Evolutionary conservation across 2,113 vertebrate species (phyloP).

Genomic region (Crocuta crocuta): DNA sequence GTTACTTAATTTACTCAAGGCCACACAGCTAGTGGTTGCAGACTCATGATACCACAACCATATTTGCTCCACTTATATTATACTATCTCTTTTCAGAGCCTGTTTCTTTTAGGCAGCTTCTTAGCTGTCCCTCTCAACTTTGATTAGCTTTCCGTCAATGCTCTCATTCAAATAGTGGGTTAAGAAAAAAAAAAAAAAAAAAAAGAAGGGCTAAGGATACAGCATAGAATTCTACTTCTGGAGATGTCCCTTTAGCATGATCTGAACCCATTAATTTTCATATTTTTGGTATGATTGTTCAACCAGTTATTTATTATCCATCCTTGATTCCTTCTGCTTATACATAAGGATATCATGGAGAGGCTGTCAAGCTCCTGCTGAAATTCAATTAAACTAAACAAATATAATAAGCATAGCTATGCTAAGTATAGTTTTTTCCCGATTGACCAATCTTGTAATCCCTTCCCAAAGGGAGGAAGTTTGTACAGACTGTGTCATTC

Average conservation of each 20-base stretch:
- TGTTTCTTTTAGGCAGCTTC: conserved; percentile 2
- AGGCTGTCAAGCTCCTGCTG: not conserved
- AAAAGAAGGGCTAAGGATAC: not conserved
- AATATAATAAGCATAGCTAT: not conserved
- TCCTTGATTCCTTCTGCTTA: not conserved
- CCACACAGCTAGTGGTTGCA: not conserved
- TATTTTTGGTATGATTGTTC: not conserved
- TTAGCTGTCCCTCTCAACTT: conserved; percentile 2
- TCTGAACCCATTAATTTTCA: not conserved
- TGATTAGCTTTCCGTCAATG: not conserved
- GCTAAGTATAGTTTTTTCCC: not conserved
- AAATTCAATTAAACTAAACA: conserved; percentile 14
- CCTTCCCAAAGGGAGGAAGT: not conserved
- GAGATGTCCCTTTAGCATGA: not conserved
- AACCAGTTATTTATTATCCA: not conserved
- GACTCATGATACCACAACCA: not conserved
- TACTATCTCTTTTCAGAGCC: not conserved
- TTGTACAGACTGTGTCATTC: not conserved
- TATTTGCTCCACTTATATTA: not conserved
- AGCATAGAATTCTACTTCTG: not conserved
- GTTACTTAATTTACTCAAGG: not conserved
- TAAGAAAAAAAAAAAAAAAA: not conserved
- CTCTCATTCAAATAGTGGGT: conserved; percentile 1
- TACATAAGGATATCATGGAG: not conserved
- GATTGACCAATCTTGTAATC: not conserved